Evolutionary conservation across 2,113 vertebrate species (phyloP).

Genomic region (Thoracochromis brauschi): DNA sequence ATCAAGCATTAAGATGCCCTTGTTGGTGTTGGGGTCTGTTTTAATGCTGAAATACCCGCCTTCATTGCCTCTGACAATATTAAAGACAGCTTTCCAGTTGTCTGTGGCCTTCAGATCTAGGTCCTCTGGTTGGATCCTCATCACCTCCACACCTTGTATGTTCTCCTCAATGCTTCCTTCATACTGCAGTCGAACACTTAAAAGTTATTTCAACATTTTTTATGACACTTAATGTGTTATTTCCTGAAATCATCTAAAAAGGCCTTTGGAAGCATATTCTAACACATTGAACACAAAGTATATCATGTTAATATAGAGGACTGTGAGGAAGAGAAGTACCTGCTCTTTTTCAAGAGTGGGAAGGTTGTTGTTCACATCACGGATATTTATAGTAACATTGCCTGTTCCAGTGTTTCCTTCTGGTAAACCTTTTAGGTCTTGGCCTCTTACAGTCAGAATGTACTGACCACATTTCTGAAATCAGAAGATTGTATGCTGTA

Average conservation of each 20-base stretch:
- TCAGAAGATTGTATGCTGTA: background rate
- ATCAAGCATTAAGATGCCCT: no score
- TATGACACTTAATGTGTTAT: background rate
- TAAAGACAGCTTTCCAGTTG: slow-evolving; percentile 80
- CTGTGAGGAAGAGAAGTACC: slow-evolving; percentile 62
- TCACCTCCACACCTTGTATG: slow-evolving; percentile 71
- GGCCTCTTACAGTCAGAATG: slow-evolving; percentile 73
- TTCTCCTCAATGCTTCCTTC: slow-evolving; percentile 82
- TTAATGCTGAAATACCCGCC: slow-evolving; percentile 80
- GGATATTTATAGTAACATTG: slow-evolving; percentile 72
- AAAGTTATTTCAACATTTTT: background rate
- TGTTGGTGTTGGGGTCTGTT: slow-evolving; percentile 81
- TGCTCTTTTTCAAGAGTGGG: slow-evolving; percentile 74
- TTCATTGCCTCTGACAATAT: slow-evolving; percentile 86
- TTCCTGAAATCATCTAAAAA: background rate
- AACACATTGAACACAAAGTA: background rate
- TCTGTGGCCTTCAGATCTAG: slow-evolving; percentile 74
- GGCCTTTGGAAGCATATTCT: background rate
- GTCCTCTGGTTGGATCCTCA: slow-evolving; percentile 81
- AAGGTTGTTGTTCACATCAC: slow-evolving; percentile 86
- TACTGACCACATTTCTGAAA: slow-evolving; percentile 72
- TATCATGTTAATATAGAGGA: background rate
- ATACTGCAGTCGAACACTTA: slow-evolving; percentile 66
- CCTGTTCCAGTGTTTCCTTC: slow-evolving; percentile 69
- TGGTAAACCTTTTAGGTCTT: slow-evolving; percentile 76